Conservation (phyloP, 2,888 invertebrate species). For the Tanypteryx hageni region DNA sequence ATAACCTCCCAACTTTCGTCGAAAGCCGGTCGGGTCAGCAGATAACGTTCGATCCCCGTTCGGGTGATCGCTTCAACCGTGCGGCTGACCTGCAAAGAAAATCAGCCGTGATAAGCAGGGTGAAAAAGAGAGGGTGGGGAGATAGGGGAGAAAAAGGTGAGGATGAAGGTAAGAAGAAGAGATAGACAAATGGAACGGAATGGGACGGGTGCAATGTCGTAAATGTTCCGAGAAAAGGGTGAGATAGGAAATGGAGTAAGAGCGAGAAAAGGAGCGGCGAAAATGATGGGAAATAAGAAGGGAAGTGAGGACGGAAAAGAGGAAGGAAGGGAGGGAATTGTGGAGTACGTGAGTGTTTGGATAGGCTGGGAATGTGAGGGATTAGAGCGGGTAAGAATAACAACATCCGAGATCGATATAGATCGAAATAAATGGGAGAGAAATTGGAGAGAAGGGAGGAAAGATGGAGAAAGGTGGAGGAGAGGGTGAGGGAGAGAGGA, state of each 20-base stretch:
- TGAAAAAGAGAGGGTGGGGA: neutral
- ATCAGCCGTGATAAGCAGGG: neutral
- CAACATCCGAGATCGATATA: neutral
- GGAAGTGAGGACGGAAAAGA: neutral
- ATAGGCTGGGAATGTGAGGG: constrained; percentile 27
- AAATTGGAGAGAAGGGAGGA: neutral
- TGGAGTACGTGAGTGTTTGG: neutral
- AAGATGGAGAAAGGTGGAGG: neutral
- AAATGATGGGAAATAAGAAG: no score
- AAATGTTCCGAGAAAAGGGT: no score
- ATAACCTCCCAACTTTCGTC: neutral
- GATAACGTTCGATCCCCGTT: neutral
- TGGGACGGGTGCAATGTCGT: no score
- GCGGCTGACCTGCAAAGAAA: constrained; percentile 7
- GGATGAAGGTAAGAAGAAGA: neutral
- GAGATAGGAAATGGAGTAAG: no score
- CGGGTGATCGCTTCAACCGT: neutral
- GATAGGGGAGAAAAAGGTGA: neutral
- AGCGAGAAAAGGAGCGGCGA: neutral
- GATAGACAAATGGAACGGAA: no score
- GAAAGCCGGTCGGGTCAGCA: neutral
- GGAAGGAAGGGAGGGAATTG: neutral
- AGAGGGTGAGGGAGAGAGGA: neutral
- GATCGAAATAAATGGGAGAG: neutral
- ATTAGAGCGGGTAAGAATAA: constrained; percentile 22